phyloP scores from a whole-genome alignment of 2,797 vertebrate species.

The Sebastes baramenuke region DNA sequence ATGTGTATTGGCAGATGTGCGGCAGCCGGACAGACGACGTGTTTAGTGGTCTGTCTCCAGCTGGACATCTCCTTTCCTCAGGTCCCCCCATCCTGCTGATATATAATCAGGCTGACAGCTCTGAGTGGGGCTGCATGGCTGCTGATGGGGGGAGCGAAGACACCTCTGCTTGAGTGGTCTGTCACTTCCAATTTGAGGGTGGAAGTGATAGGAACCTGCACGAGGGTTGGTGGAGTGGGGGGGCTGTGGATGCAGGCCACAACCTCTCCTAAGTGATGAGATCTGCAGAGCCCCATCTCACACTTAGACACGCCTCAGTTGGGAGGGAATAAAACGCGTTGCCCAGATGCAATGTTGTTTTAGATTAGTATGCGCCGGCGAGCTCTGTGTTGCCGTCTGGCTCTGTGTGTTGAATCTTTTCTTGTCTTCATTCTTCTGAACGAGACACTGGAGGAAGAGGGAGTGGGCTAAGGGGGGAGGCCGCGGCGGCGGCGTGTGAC shows the following conservation, averaged over 20 bases:
- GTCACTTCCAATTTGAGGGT: conserved; percentile 82
- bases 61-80: conserved; percentile 71
- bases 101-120: conserved; percentile 80
- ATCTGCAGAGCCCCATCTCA: conserved; percentile 60
- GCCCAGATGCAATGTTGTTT: conserved; percentile 64
- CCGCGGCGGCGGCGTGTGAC: conserved; percentile 26
- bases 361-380: conserved; percentile 66
- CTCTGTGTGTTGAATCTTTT: conserved; percentile 46
- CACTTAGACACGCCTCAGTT: conserved; percentile 58
- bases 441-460: conserved; percentile 19
- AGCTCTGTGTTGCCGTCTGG: conserved; percentile 48
- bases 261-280: conserved; percentile 72
- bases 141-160: conserved; percentile 67
- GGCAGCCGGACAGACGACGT: conserved; percentile 64
- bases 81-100: conserved; percentile 61
- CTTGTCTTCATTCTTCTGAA: conserved; percentile 58
- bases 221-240: neutral
- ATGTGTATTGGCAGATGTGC: conserved; percentile 67
- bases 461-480: neutral
- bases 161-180: conserved; percentile 79
- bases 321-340: conserved; percentile 46
- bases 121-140: conserved; percentile 71
- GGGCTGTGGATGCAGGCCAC: conserved; percentile 48
- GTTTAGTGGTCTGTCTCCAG: conserved; percentile 74
- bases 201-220: conserved; percentile 72